Evolutionary conservation across 2,888 invertebrate species (phyloP).

Genomic region (Dendrolimus houi): DNA sequence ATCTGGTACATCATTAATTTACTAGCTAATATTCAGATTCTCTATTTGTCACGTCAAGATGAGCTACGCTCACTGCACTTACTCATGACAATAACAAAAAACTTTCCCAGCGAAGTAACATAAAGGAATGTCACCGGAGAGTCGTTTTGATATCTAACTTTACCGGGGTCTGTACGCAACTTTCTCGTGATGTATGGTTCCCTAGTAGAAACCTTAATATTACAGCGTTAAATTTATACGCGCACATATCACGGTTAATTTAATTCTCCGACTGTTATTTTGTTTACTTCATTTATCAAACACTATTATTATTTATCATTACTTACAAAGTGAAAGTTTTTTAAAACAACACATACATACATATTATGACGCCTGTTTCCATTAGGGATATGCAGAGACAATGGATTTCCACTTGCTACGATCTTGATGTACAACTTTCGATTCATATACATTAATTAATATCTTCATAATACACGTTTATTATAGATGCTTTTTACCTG

Average conservation of each 20-base stretch:
- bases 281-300: no score
- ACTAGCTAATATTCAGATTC: background rate
- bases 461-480: no score
- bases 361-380: no score
- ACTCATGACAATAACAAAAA: constrained; percentile 2
- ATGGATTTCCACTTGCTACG: no score
- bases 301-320: no score
- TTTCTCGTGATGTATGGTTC: constrained; percentile 5
- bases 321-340: no score
- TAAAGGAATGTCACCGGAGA: constrained; percentile 2
- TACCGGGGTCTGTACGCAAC: constrained; percentile 1
- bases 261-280: no score
- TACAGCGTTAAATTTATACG: background rate
- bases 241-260: background rate
- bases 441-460: no score
- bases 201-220: constrained; percentile 1
- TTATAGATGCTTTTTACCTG: no score
- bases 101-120: constrained; percentile 1
- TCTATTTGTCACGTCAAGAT: background rate
- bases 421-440: no score
- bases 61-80: background rate
- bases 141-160: constrained; percentile 5
- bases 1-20: background rate
- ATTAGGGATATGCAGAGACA: no score
- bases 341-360: no score